Evolutionary conservation across 2,113 vertebrate genomes (phyloP).

Genomic region (Daubentonia madagascariensis): DNA sequence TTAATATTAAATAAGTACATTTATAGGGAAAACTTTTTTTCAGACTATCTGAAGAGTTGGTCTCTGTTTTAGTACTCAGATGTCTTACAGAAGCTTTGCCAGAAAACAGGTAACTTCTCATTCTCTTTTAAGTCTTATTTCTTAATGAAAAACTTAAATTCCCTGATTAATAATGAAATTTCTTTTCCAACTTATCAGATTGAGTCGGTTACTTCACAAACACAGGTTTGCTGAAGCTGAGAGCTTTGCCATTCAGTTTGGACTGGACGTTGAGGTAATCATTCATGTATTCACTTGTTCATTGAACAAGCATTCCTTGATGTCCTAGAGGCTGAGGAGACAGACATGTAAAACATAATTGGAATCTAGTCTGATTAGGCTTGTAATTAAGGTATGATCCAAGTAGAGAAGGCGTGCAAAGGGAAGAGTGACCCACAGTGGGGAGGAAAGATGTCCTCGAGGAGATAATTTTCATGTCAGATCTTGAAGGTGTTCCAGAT

Average conservation of each 20-base stretch:
- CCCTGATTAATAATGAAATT: background rate
- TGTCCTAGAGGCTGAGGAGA: background rate
- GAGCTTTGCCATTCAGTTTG: constrained; percentile 94
- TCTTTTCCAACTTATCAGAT: constrained; percentile 78
- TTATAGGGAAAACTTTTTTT: constrained; percentile 12
- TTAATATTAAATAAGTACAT: background rate
- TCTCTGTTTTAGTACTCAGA: constrained; percentile 88
- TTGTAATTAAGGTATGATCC: background rate
- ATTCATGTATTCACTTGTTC: background rate
- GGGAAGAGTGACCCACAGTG: background rate
- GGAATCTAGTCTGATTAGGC: background rate
- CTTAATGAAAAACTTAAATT: background rate
- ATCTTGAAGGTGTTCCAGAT: background rate
- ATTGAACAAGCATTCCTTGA: background rate
- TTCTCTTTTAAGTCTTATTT: background rate
- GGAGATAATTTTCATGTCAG: background rate
- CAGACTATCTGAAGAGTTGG: constrained; percentile 80
- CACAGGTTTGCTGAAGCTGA: constrained; percentile 96
- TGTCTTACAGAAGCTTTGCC: constrained; percentile 97
- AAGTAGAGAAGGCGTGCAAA: background rate
- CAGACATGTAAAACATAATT: background rate
- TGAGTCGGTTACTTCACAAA: constrained; percentile 96
- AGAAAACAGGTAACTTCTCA: constrained; percentile 90
- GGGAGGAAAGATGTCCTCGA: background rate
- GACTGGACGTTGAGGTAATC: constrained; percentile 93